phyloP scores from a whole-genome alignment of 2,797 vertebrate genomes.

The Arremon aurantiirostris region DNA sequence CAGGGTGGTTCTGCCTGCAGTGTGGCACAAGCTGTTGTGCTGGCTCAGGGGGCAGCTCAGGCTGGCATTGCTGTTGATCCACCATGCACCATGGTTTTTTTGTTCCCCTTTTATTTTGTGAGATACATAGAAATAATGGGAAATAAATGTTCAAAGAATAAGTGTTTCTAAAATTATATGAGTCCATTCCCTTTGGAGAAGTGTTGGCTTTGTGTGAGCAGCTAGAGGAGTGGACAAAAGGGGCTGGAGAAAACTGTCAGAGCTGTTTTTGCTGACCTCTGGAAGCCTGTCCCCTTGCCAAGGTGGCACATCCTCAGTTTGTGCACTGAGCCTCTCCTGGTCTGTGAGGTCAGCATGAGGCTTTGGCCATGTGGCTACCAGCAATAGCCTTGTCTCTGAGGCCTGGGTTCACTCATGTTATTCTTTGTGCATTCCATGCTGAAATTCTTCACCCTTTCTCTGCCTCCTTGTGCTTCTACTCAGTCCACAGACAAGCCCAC shows the following conservation, averaged over 20 bases:
- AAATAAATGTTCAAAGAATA: neutral
- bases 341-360: accelerated
- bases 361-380: neutral
- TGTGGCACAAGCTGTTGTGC: accelerated
- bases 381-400: neutral
- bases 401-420: neutral
- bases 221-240: neutral
- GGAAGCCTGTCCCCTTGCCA: neutral
- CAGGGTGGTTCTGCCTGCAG: neutral
- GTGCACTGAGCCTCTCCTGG: neutral
- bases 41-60: neutral
- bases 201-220: neutral
- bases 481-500: neutral
- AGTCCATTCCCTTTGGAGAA: neutral
- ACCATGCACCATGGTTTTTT: accelerated
- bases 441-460: neutral
- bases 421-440: neutral
- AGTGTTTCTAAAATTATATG: neutral
- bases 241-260: neutral
- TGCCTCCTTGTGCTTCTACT: neutral
- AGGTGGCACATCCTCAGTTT: accelerated
- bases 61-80: neutral
- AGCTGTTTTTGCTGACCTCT: neutral
- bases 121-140: neutral
- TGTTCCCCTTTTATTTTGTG: neutral